A percentile compares a stretch with the other conserved stretches of the same genome.
Conservation (phyloP, 2,797 vertebrate species). For the Gadopsis bispinosus region DNA sequence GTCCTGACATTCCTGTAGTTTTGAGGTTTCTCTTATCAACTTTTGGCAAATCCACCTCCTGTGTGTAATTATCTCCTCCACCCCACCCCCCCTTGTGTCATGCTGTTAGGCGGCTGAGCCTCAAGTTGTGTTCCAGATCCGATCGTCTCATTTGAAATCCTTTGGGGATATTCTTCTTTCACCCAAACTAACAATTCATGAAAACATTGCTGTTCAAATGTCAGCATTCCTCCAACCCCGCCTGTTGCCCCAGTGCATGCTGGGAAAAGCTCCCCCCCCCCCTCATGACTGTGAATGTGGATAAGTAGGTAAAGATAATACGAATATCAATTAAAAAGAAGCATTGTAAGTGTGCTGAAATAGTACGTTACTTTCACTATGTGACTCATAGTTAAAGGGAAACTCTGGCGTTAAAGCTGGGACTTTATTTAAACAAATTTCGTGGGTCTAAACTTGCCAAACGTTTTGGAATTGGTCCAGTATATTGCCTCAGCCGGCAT, state of each 20-base stretch:
- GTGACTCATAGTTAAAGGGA: neutral
- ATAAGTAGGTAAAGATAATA: constrained; percentile 2
- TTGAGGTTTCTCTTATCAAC: constrained; percentile 55
- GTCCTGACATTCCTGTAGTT: constrained; percentile 61
- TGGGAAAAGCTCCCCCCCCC: constrained; percentile 29
- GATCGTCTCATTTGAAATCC: constrained; percentile 44
- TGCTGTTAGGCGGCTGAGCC: constrained; percentile 25
- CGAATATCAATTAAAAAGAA: constrained; percentile 8
- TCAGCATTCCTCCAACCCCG: constrained; percentile 21
- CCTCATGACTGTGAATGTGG: neutral
- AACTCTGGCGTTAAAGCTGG: no score
- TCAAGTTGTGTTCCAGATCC: constrained; percentile 43
- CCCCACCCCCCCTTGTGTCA: neutral
- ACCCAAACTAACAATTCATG: constrained; percentile 17
- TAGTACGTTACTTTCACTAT: neutral
- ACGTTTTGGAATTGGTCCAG: no score
- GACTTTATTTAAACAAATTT: no score
- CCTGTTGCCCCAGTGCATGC: constrained; percentile 31
- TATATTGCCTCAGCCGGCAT: no score
- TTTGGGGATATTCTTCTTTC: constrained; percentile 44
- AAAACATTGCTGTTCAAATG: constrained; percentile 16
- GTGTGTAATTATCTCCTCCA: constrained; percentile 35
- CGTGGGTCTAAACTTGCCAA: no score
- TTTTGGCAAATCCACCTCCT: constrained; percentile 59
- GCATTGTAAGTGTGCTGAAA: constrained; percentile 8